A percentile compares a stretch with the other conserved stretches of the same genome.
Conservation (phyloP, 2,888 invertebrate species). For the Habroteleia sp. region DNA sequence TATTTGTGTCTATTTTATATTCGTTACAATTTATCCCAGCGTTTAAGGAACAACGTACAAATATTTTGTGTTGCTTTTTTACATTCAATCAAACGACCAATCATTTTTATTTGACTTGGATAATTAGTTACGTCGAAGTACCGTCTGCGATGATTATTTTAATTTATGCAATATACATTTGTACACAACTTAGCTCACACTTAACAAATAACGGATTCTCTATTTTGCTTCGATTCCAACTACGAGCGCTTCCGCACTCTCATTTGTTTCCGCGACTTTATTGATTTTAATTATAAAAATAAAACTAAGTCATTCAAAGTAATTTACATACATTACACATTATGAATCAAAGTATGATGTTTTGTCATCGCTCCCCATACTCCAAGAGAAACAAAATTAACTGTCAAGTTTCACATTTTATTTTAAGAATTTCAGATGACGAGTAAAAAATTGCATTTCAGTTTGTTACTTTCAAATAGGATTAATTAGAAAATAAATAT, state of each 20-base stretch:
- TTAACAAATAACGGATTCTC: constrained; percentile 14
- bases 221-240: background rate
- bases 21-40: constrained; percentile 30
- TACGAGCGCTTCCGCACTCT: constrained; percentile 1
- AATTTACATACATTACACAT: constrained; percentile 1
- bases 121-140: constrained; percentile 69
- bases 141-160: constrained; percentile 72
- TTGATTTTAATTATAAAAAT: constrained; percentile 27
- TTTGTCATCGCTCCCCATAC: background rate
- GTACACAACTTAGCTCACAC: constrained; percentile 78
- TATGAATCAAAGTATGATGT: background rate
- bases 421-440: too few relatives aligned
- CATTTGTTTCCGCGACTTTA: constrained; percentile 7
- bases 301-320: constrained; percentile 9
- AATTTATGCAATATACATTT: constrained; percentile 73
- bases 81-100: constrained; percentile 61
- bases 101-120: constrained; percentile 56
- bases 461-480: too few relatives aligned
- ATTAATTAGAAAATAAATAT: too few relatives aligned
- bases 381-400: background rate
- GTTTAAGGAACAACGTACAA: constrained; percentile 58
- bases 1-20: constrained; percentile 36
- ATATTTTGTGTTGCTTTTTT: constrained; percentile 70
- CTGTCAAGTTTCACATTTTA: too few relatives aligned
- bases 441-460: too few relatives aligned